phyloP scores from a whole-genome alignment of 2,888 invertebrate genomes.

The Leptopilina myrica region DNA sequence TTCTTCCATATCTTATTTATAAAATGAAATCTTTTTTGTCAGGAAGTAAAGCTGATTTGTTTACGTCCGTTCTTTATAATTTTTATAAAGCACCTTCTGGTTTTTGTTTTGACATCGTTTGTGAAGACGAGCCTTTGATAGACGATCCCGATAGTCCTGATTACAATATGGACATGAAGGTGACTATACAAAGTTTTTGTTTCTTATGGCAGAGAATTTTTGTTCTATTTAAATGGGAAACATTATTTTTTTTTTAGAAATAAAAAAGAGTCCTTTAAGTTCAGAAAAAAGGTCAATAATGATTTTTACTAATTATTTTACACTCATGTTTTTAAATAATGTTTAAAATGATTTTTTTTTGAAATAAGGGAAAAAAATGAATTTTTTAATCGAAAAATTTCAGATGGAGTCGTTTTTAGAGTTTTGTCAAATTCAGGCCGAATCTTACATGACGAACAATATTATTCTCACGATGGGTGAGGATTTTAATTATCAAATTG shows the following conservation, averaged over 20 bases:
- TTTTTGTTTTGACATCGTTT: constrained; percentile 95
- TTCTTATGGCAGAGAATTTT: constrained; percentile 53
- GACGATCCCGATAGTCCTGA: constrained; percentile 89
- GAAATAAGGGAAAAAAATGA: background rate
- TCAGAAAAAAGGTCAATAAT: no score
- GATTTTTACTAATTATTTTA: no score
- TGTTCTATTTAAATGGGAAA: no score
- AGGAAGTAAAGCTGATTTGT: constrained; percentile 84
- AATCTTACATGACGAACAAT: constrained; percentile 82
- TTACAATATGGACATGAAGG: constrained; percentile 88
- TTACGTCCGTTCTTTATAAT: constrained; percentile 90
- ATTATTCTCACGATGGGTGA: constrained; percentile 95
- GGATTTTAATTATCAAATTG: constrained; percentile 91
- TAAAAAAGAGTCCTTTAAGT: no score
- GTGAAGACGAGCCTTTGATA: constrained; percentile 90
- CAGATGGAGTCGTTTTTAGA: constrained; percentile 81
- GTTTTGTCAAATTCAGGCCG: constrained; percentile 77
- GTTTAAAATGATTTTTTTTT: no score
- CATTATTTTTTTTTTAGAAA: no score
- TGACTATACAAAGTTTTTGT: constrained; percentile 69
- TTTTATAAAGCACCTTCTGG: constrained; percentile 91
- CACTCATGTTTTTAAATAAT: no score
- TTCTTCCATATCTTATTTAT: no score
- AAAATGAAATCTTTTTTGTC: background rate
- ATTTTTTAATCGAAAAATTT: constrained; percentile 21